A percentile compares a stretch with the other conserved stretches of the same genome.
Evolutionary conservation across 2,113 vertebrate species (phyloP).

Genomic region (Mobula hypostoma): DNA sequence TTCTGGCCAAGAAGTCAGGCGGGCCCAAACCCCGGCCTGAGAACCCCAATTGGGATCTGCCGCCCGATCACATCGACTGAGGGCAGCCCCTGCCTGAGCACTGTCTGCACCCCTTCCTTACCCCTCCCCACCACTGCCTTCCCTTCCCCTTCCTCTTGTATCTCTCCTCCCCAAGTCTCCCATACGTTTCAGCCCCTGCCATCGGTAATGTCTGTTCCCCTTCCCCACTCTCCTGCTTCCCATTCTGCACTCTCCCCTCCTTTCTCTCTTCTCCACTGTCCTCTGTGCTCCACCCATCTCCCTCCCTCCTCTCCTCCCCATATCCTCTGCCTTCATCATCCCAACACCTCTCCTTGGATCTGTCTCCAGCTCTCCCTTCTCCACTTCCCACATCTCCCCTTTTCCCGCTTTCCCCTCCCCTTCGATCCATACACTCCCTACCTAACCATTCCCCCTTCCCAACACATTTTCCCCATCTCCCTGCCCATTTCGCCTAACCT

Average conservation of each 20-base stretch:
- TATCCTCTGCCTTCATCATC: too few relatives aligned
- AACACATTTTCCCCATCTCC: neutral
- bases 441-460: neutral
- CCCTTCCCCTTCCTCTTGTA: neutral
- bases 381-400: neutral
- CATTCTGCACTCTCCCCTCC: too few relatives aligned
- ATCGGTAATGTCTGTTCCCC: too few relatives aligned
- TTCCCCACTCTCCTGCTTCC: too few relatives aligned
- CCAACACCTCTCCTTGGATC: too few relatives aligned
- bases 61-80: constrained; percentile 38
- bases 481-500: too few relatives aligned
- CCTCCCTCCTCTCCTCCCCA: too few relatives aligned
- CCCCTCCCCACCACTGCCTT: neutral
- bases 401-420: neutral
- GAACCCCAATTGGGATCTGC: constrained; percentile 43
- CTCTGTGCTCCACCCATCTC: too few relatives aligned
- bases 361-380: too few relatives aligned
- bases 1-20: constrained; percentile 41
- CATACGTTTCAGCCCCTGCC: too few relatives aligned
- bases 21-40: constrained; percentile 39
- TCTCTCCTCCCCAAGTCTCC: neutral
- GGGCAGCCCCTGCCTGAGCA: neutral
- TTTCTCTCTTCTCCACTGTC: too few relatives aligned
- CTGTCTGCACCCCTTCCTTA: neutral
- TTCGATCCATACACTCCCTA: neutral